Base-by-base conservation (phyloP, 2,797 vertebrate species). In the Astyanax mexicanus region DNA sequence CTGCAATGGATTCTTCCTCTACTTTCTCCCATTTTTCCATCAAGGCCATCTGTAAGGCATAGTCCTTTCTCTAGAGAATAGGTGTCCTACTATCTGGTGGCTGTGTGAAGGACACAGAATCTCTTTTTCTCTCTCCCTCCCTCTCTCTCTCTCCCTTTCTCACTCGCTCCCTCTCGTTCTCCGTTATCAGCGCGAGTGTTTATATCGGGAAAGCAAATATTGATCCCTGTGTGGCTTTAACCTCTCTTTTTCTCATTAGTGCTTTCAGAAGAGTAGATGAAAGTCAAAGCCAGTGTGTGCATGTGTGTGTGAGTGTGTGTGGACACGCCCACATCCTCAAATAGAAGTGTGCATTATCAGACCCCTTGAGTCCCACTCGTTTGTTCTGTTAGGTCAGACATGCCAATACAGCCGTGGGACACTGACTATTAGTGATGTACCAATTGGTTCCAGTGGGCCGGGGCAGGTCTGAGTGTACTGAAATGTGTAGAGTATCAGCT, bases 191-290 rank as follows among this genome's bases (percentile, higher is more conserved):
- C 71, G 66, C 42, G 51, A 69, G 55, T 73, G 54, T 78, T 70
- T 83, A 69, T 71, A 64, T 60, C 44, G 5, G 78, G 76, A 84
- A 79, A 58, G 71, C 76, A 84, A 83, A 84, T 84, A 79, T 80
- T 79, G 72, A 82, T 77, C 67, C 65, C 66, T 29, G 61, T 80
- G 68, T 69, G 47, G 78, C 55, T 78, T 81, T 80, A 75, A 75
- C 68, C 75, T 66, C 64, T 69, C 64, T 78, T 65, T 78, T 73
- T 75, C 73, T 82, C 60, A 81, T 85, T 81, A 81, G 55, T 23
- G 60, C 49, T 9, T 66, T 79, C 54, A 71, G 51, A 40, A 62
- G 52, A 69, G 66, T 58, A 75, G 58, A 69, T 62, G 40, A 74
- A 79, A 70, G 78, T 69, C 65, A 69, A 17, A 23, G 62, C 37